Base-by-base conservation (phyloP, 2,888 invertebrate genomes). In the Meloe dianella region DNA sequence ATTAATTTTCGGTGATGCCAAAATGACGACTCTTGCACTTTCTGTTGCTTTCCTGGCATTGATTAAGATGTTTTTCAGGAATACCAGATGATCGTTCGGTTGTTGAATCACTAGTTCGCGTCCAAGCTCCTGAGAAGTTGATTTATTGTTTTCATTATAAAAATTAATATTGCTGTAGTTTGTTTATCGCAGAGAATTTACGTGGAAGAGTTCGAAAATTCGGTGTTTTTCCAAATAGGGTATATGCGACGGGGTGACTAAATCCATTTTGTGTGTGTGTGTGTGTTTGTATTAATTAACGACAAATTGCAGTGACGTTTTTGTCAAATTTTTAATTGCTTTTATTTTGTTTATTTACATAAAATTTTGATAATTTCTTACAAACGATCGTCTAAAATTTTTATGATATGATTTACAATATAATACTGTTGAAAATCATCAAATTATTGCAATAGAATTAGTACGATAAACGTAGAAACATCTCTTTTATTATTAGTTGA, bases 191-290 rank as follows among this genome's bases (percentile, higher is more conserved):
- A n/a, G n/a, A n/a, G n/a, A 58, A 71, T 74, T 75, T 81, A 89
- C 90, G 82, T 90, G 87, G 75, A 91, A 89, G 9, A 91, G 79
- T 81, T 89, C 88, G 74, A 89, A 89, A 77, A 91, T 86, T 71
- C 89, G 84, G 78, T 89, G 86, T 76, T 87, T 90, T 76, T 91
- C 91, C 65, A 91, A 81, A 74, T 90, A 90, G 0, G 90, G 89
- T 61, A 89, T 78, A 75, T 89, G 90, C 77, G 84, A 84, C 47
- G 83, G 74, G 12, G 77, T 76, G n/a, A 77, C 79, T 66, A 81
- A 80, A 51, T 75, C 71, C 82, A 82, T 82, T 74, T 68, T 74
- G 66, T 10, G 2, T 10, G 2, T 20, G 9, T 9, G 17, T 41
- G 7, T 41, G 0, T 4, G 38, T 5, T 12, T 10, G 38, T 17